phyloP scores from a whole-genome alignment of 2,113 vertebrate species.

The Periophthalmodon schlosseri region DNA sequence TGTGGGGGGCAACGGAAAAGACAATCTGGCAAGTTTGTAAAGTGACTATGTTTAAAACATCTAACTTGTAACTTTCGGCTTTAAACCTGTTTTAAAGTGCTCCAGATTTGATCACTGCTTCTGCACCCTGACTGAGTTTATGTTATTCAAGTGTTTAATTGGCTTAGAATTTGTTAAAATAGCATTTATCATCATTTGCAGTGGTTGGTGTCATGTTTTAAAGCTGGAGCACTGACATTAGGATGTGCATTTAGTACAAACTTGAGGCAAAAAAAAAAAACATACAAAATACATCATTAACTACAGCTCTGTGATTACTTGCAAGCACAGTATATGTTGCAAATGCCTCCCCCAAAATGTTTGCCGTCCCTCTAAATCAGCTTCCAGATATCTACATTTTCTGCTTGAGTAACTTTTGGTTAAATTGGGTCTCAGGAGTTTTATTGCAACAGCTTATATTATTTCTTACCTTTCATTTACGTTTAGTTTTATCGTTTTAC shows the following conservation, averaged over 20 bases:
- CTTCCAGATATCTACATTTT: background rate
- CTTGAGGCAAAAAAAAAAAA: background rate
- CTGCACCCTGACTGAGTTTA: conserved; percentile 10
- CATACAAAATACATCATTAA: conserved; percentile 5
- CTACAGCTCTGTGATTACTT: background rate
- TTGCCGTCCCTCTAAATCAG: background rate
- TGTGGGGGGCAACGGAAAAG: background rate
- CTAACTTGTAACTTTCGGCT: conserved; percentile 29
- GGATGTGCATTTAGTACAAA: conserved; percentile 4
- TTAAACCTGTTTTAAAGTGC: conserved; percentile 7
- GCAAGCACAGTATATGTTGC: conserved; percentile 1
- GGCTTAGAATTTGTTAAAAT: conserved; percentile 30
- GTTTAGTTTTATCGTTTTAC: background rate
- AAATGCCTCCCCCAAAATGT: background rate
- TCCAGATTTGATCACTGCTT: conserved; percentile 13
- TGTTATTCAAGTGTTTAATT: conserved; percentile 22
- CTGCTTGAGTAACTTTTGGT: background rate
- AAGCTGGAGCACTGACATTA: background rate
- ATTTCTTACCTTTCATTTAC: too few species aligned
- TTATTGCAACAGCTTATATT: background rate
- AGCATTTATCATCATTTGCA: conserved; percentile 16
- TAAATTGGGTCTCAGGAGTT: background rate
- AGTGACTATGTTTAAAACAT: conserved; percentile 12
- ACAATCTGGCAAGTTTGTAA: conserved; percentile 3
- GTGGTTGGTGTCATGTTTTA: conserved; percentile 15